phyloP scores from a whole-genome alignment of 1,140 invertebrate genomes.

The Habropoda laboriosa region DNA sequence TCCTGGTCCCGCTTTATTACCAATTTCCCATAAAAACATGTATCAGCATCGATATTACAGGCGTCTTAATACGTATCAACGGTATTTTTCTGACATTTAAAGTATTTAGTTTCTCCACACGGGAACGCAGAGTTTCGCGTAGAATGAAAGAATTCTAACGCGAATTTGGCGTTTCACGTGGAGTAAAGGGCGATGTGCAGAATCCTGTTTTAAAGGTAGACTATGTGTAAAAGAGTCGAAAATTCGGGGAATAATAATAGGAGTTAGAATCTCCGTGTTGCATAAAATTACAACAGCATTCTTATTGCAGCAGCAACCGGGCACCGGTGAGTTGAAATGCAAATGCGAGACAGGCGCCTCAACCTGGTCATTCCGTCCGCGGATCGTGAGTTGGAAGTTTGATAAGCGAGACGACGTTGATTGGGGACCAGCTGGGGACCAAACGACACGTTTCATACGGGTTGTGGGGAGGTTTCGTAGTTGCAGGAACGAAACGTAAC shows the following conservation, averaged over 20 bases:
- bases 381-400: conserved; percentile 34
- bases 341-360: conserved; percentile 26
- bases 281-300: conserved; percentile 32
- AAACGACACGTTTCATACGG: conserved; percentile 15
- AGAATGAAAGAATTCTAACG: too few species aligned
- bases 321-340: conserved; percentile 30
- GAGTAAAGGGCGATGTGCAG: too few species aligned
- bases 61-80: too few species aligned
- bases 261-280: neutral
- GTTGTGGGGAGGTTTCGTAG: neutral
- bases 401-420: conserved; percentile 34
- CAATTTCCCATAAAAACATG: too few species aligned
- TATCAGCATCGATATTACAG: too few species aligned
- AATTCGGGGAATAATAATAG: too few species aligned
- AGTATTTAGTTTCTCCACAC: too few species aligned
- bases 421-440: conserved; percentile 36
- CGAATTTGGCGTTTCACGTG: too few species aligned
- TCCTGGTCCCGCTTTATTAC: too few species aligned
- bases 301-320: neutral
- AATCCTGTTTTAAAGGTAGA: neutral
- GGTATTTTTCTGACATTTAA: too few species aligned
- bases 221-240: too few species aligned
- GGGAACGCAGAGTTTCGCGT: too few species aligned
- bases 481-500: neutral
- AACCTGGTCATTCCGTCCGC: conserved; percentile 23